A percentile compares a stretch with the other conserved stretches of the same genome.
Conservation (phyloP, 2,113 vertebrate genomes). For the Pelecanus crispus region DNA sequence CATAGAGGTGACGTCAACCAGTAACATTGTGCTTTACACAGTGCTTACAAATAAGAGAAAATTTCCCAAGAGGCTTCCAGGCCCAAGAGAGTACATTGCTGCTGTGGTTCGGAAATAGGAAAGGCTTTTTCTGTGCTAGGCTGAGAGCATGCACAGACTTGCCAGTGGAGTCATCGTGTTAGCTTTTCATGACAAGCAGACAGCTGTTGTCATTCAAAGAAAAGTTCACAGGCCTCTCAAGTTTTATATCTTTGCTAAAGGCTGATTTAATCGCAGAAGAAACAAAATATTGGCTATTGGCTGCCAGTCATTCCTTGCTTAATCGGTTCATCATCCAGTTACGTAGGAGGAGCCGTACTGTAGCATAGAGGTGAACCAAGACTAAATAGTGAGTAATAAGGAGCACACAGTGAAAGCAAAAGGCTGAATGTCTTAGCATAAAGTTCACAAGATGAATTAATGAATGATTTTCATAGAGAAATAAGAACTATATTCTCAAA, state of each 20-base stretch:
- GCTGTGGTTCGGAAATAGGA: neutral
- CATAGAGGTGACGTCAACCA: neutral
- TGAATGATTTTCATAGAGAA: constrained; percentile 32
- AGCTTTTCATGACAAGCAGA: neutral
- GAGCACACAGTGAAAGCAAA: neutral
- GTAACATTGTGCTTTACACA: neutral
- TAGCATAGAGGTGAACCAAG: neutral
- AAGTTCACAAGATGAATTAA: constrained; percentile 28
- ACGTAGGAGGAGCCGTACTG: rapidly evolving
- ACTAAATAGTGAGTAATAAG: neutral
- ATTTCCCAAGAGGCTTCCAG: neutral
- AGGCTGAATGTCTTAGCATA: neutral
- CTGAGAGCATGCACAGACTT: neutral
- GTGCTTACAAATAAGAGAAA: neutral
- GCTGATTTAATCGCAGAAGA: neutral
- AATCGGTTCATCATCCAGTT: neutral
- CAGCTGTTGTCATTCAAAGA: neutral
- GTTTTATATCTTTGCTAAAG: neutral
- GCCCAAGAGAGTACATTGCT: neutral
- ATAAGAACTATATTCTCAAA: constrained; percentile 18
- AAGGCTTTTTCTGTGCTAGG: neutral
- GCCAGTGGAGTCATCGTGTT: neutral
- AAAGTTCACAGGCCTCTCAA: neutral
- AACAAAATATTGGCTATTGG: neutral
- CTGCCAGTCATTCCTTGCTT: neutral